Evolutionary conservation across 2,797 vertebrate genomes (phyloP), one percentile per base, ranked within the genome.

Genomic region (Fundulus diaphanus): DNA sequence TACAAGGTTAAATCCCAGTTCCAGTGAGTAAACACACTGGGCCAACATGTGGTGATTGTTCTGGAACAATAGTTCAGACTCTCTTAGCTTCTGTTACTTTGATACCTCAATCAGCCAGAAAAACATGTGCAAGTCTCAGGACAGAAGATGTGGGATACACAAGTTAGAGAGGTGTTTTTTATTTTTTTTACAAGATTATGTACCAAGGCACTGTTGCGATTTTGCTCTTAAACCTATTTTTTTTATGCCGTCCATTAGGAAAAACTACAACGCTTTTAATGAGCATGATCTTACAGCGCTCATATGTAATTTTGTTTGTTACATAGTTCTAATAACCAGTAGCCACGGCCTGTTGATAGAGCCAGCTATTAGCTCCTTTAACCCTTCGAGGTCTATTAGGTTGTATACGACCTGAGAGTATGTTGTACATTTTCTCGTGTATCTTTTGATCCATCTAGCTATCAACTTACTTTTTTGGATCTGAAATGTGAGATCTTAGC

Each of bases 1-100:
- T 57, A 87, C 71, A 73, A 82, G 83, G 74, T 83, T 78, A 83
- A 78, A 59, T 68, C 18, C 6, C 8, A 31, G 59, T 56, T 80
- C 71, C 74, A 2, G 65, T 69, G 35, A 78, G 63, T 81, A 77
- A 86, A 87, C 6, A n/a, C 31, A 31, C 67, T 37, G 3, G 72
- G 67, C 56, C 46, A 31, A 70, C 27, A 4, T 16, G 78, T 49
- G 76, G 77, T 52, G 77, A 57, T 33, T 5, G 76, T 54, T 81
- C 46, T 52, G 27, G 73, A 79, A 77, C 76, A 82, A 42, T 0
- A 37, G 68, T 5, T 79, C 24, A 52, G 70, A 73, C 72, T 72
- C 24, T 68, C 15, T 68, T 70, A 63, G 66, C 18, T 42, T 57
- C 69, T 7, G 27, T 46, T 27, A 70, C 48, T 74, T 16, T 42